Evolutionary conservation across 2,113 vertebrate genomes (phyloP), one percentile per base, ranked within the genome.

Genomic region (Kryptolebias marmoratus): DNA sequence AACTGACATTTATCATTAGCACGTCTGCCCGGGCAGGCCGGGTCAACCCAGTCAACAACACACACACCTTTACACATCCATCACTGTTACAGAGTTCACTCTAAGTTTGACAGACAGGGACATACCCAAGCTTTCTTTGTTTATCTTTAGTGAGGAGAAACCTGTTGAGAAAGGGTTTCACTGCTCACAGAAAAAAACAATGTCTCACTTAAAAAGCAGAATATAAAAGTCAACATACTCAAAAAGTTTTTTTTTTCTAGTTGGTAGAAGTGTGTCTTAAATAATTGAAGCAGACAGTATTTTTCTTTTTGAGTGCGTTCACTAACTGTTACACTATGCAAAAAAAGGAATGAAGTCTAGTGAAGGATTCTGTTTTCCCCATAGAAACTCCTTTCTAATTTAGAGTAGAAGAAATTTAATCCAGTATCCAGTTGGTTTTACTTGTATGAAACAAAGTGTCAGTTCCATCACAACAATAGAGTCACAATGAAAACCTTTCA

Each of bases 31-130:
- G 16, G 57, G 39, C 72, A 56, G 65, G 1, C 18, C 45, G 45
- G 59, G 63, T 39, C 77, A 55, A 68, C 75, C 71, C 63, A 55
- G 54, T 56, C 78, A 68, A 0, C 44, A 16, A 10, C 54, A 7
- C 66, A 61, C 52, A 11, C 57, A 49, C 55, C 44, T 15, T 67
- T 27, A 63, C 27, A 36, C 68, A 16, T 64, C 65, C 64, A 68
- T 79, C 64, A 68, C n/a, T 70, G 54, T 79, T 44, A 5, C 64
- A 79, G 69, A 65, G 86, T 88, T 89, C 88, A 88, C 48, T 80
- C 75, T 6, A 16, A 82, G 77, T 83, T 84, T 86, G 86, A 87
- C 76, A 81, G 83, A 83, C 55, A 13, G 56, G 30, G 77, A 87
- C 80, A 68, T 65, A 73, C 70, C 68, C 73, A 1, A 71, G 64